Percentiles rank a stretch among this genome's conserved stretches.
Conservation (phyloP, 2,113 vertebrate genomes). For the Phalacrocorax pelagicus region DNA sequence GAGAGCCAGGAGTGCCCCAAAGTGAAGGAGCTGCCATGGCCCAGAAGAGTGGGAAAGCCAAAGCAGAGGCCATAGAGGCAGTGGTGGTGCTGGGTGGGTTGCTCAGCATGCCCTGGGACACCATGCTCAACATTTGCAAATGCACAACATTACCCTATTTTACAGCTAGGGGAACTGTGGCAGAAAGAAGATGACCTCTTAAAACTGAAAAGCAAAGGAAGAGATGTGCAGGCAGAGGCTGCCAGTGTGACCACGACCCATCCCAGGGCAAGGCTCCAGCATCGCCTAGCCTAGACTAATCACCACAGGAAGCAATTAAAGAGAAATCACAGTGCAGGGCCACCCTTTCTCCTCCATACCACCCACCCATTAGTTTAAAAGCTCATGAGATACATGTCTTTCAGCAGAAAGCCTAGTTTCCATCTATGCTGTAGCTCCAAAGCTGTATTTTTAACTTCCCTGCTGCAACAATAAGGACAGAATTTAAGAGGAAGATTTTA, state of each 20-base stretch:
- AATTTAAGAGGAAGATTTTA: not conserved
- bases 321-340: not conserved
- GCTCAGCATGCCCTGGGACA: rapidly evolving
- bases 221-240: not conserved
- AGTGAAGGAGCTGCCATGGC: not conserved
- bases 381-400: not conserved
- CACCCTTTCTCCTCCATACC: not conserved
- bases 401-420: not conserved
- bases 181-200: not conserved
- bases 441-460: not conserved
- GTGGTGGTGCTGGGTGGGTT: rapidly evolving
- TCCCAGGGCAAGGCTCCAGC: not conserved
- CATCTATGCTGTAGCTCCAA: not conserved
- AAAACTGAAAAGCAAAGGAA: not conserved
- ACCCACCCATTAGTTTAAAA: not conserved
- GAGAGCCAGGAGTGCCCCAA: not conserved
- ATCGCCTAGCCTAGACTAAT: not conserved
- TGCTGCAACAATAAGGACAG: not conserved
- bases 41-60: not conserved
- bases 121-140: rapidly evolving
- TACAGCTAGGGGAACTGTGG: not conserved
- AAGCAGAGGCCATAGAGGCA: rapidly evolving
- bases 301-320: not conserved
- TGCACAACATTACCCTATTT: rapidly evolving
- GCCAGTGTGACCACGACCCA: not conserved